phyloP scores from a whole-genome alignment of 2,797 vertebrate genomes.

The Pagetopsis macropterus region DNA sequence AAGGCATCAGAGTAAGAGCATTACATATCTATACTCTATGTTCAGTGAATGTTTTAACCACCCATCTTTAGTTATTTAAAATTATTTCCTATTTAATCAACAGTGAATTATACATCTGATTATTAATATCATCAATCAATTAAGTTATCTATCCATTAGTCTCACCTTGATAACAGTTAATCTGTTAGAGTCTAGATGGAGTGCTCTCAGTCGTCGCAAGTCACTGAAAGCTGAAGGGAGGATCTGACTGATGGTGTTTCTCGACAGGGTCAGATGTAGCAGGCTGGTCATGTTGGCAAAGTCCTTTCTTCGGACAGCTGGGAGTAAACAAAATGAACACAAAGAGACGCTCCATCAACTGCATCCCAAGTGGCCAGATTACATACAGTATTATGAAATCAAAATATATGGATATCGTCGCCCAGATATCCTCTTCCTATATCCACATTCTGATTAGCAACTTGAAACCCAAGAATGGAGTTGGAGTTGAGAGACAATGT shows the following conservation, averaged over 20 bases:
- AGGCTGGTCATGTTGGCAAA: slow-evolving; percentile 93
- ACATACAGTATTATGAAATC: not conserved
- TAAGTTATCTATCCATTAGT: not conserved
- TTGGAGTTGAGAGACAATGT: no score
- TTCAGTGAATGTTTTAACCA: not conserved
- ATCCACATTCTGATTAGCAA: no score
- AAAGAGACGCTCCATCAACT: slow-evolving; percentile 10
- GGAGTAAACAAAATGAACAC: slow-evolving; percentile 9
- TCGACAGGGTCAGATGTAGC: slow-evolving; percentile 88
- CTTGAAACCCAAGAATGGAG: no score
- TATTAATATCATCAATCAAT: slow-evolving; percentile 18
- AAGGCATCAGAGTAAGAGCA: not conserved
- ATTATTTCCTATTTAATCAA: no score
- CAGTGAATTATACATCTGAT: not conserved
- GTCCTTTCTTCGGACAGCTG: slow-evolving; percentile 86
- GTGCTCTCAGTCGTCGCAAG: slow-evolving; percentile 87
- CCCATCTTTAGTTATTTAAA: no score
- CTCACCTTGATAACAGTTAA: slow-evolving; percentile 83
- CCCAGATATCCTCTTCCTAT: no score
- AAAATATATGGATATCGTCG: no score
- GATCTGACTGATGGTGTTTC: slow-evolving; percentile 92
- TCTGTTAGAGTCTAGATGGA: slow-evolving; percentile 90
- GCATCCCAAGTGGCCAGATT: not conserved
- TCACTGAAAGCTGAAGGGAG: slow-evolving; percentile 90
- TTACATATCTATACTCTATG: not conserved